Conservation (phyloP, 2,797 vertebrate species). For the Parotocinclus haroldoi region DNA sequence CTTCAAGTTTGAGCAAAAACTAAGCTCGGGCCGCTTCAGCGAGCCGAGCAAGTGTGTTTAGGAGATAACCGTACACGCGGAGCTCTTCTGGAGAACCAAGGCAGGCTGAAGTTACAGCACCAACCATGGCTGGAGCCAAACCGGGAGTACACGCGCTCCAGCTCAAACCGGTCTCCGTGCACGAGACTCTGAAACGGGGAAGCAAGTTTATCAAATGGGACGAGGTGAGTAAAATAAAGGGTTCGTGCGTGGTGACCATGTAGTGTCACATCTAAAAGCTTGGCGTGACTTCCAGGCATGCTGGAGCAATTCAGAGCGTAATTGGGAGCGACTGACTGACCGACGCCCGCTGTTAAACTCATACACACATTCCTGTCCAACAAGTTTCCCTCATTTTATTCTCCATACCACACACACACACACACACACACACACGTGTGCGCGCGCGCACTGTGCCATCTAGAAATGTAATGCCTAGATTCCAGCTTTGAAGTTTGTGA, state of each 20-base stretch:
- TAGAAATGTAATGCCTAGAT: too few species aligned
- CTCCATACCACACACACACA: not conserved
- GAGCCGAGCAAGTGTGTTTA: not conserved
- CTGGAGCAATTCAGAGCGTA: slow-evolving; percentile 14
- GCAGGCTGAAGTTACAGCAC: slow-evolving; percentile 53
- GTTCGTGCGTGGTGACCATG: not conserved
- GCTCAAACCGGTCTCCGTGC: slow-evolving; percentile 84
- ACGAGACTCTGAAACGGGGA: slow-evolving; percentile 76
- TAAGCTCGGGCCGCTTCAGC: not conserved
- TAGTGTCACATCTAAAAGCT: not conserved
- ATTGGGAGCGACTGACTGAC: slow-evolving; percentile 33
- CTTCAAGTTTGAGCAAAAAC: not conserved
- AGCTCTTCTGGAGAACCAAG: not conserved
- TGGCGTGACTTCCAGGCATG: slow-evolving; percentile 5
- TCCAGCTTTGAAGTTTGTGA: too few species aligned
- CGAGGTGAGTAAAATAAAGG: slow-evolving; percentile 74
- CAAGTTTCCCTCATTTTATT: slow-evolving; percentile 8
- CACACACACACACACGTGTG: too few species aligned
- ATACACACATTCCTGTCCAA: slow-evolving; percentile 14
- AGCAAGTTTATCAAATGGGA: slow-evolving; percentile 95
- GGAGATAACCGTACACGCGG: too few species aligned
- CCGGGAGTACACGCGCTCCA: slow-evolving; percentile 88
- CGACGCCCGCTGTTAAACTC: not conserved
- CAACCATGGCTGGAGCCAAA: slow-evolving; percentile 86
- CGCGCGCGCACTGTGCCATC: too few species aligned